Base-by-base conservation (phyloP, 2,888 invertebrate genomes). In the Zygogramma bicolorata region DNA sequence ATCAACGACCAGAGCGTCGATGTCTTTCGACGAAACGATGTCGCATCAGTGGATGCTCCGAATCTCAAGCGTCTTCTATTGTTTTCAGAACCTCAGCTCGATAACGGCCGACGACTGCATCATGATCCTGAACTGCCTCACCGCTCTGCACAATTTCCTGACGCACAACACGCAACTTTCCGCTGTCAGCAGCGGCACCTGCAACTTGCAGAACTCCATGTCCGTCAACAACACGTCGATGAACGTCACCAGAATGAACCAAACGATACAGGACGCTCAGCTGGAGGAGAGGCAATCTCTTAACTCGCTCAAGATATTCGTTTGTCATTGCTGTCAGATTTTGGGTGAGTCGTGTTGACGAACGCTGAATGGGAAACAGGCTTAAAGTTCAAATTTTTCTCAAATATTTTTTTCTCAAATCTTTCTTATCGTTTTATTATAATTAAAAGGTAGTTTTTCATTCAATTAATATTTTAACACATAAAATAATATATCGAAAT, bases 311-410 rank as follows among this genome's bases (percentile, higher is more conserved):
- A 94, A 93, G 85, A 88, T 91, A 72, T 85, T 87, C 74, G 84
- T 85, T 87, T 91, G 90, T 72, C 92, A 95, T 84, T 92, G 94
- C 1, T 93, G 95, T 84, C 98, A 99, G 89, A 95, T 97, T 80
- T 88, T 99, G 61, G 95, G 95, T 15, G 57, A 72, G 71, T 40
- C 6, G 10, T 53, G 13, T 1, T 3, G 20, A 2, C 18, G 18
- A 22, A 6, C 15, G 1, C n/a, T n/a, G n/a, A n/a, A n/a, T n/a
- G n/a, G n/a, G n/a, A n/a, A n/a, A n/a, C n/a, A n/a, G n/a, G n/a
- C n/a, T n/a, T n/a, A n/a, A n/a, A n/a, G n/a, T n/a, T n/a, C n/a
- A n/a, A n/a, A n/a, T n/a, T n/a, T n/a, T n/a, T n/a, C n/a, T n/a
- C n/a, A n/a, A n/a, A n/a, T n/a, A n/a, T n/a, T n/a, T n/a, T n/a